phyloP scores from a whole-genome alignment of 2,113 vertebrate species.

The Pantherophis guttatus region DNA sequence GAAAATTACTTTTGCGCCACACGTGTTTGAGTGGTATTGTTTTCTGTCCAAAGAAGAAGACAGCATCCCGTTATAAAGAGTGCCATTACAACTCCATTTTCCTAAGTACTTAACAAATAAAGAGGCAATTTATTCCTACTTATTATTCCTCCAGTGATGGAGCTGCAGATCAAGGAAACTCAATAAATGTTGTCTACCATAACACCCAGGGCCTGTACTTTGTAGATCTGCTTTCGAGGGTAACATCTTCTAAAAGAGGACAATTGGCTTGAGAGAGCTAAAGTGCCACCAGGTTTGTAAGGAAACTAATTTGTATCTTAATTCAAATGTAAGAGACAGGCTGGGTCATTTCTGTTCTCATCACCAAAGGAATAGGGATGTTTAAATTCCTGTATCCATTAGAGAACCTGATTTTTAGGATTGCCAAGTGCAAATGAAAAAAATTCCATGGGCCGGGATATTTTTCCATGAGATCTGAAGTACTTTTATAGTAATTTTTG shows the following conservation, averaged over 20 bases:
- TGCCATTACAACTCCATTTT: background rate
- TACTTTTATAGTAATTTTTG: background rate
- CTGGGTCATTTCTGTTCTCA: background rate
- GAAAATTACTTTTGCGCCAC: constrained; percentile 89
- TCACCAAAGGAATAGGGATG: background rate
- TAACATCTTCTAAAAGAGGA: background rate
- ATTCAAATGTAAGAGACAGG: background rate
- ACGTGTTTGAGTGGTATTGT: constrained; percentile 75
- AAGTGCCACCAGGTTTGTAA: background rate
- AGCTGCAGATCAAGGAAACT: background rate
- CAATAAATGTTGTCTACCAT: background rate
- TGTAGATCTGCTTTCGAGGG: background rate
- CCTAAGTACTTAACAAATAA: background rate
- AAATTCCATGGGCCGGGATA: background rate
- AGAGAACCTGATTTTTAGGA: fast-evolving
- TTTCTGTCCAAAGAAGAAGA: constrained; percentile 69
- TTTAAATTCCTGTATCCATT: background rate
- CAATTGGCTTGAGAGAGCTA: background rate
- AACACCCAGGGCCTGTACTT: background rate
- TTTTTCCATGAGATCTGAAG: background rate
- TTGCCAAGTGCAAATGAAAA: background rate
- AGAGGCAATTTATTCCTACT: background rate
- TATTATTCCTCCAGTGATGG: background rate
- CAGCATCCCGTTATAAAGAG: background rate
- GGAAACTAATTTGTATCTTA: background rate